These are phyloP conservation scores for Lithodes maja DNA, from an alignment of 2,888 invertebrate species.

Conservation along the genomic window DNA sequence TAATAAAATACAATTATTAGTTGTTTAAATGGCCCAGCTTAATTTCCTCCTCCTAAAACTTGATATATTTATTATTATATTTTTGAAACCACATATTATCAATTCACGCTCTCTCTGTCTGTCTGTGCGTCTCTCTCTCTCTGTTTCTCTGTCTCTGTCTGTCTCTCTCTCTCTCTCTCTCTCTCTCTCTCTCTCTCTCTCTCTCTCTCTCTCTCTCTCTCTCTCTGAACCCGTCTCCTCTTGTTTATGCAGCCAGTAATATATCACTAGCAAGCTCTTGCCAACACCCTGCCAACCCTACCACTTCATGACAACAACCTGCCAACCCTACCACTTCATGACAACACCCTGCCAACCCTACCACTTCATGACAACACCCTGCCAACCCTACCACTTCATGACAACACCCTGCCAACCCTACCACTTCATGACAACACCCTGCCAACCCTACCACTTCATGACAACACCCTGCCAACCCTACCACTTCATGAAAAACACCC, in stretches of 20 bases:
- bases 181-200: constrained; percentile 5
- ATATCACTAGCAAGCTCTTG: not conserved
- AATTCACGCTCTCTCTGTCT: not conserved
- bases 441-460: not conserved
- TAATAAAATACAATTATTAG: too few relatives aligned
- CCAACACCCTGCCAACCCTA: not conserved
- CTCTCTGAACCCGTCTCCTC: not conserved
- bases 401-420: not conserved
- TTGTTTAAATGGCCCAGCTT: too few relatives aligned
- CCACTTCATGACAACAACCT: not conserved
- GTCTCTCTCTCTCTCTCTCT: not conserved
- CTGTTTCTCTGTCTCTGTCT: too few relatives aligned
- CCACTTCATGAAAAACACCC: not conserved
- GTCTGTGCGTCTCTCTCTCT: not conserved
- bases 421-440: not conserved
- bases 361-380: not conserved
- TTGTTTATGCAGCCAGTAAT: not conserved
- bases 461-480: too few relatives aligned
- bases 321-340: not conserved
- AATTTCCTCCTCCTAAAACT: not conserved
- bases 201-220: not conserved
- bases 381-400: not conserved
- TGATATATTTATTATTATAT: not conserved
- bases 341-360: not conserved
- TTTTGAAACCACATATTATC: not conserved